Evolutionary conservation across 2,797 vertebrate species (phyloP).

Genomic region (Spheniscus humboldti): DNA sequence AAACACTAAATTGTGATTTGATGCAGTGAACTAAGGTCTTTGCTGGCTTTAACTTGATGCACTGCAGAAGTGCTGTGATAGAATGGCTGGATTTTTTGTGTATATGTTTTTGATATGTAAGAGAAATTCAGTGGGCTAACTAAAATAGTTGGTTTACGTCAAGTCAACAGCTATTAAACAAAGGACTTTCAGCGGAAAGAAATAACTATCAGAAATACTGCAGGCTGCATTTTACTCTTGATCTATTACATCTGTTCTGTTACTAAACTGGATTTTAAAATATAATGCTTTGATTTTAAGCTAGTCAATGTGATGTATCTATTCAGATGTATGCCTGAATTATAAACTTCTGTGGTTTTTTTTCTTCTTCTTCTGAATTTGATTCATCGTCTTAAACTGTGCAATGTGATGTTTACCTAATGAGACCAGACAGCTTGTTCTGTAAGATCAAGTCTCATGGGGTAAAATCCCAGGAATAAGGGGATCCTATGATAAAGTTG

Average conservation of each 20-base stretch:
- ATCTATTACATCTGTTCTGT: neutral
- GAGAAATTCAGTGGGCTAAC: neutral
- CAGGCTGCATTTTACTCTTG: neutral
- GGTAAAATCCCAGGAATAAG: neutral
- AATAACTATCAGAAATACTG: neutral
- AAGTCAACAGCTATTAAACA: neutral
- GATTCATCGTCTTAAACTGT: neutral
- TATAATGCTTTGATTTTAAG: neutral
- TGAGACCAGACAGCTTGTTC: neutral
- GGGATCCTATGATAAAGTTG: neutral
- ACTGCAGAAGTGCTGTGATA: neutral
- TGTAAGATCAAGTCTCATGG: neutral
- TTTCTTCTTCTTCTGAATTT: neutral
- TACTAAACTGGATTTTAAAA: neutral
- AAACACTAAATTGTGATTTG: neutral
- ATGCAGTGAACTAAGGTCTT: neutral
- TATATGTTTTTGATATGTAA: neutral
- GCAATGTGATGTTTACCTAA: neutral
- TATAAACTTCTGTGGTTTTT: neutral
- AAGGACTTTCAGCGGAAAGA: neutral
- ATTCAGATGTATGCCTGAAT: neutral
- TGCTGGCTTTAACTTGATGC: neutral
- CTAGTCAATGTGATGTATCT: neutral
- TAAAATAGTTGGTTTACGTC: neutral
- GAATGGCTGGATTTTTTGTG: neutral